Evolutionary conservation across 1,140 invertebrate species (phyloP), one percentile per base, ranked within the genome.

Genomic region (Drosophila rufa): DNA sequence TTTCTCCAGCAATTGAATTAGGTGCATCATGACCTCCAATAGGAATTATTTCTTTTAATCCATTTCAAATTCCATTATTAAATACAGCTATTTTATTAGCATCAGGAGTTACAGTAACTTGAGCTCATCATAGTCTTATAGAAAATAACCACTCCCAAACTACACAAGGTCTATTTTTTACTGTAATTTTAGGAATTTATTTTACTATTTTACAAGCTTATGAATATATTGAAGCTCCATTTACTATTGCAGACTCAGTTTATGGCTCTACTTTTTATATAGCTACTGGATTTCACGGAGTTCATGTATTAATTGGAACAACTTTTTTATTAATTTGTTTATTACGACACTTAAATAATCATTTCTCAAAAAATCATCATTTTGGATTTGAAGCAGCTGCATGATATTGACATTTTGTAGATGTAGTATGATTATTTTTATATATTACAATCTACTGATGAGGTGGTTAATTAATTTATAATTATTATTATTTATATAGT

Each of bases 401-500:
- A 30, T 96, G 95, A 95, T 96, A 96, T 75, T 96, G 95, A 95
- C 95, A 96, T 93, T 96, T 96, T 94, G 94, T 96, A 58, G 95
- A 96, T 94, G 94, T 96, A 80, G 94, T 96, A 12, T 96, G 95
- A 95, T 93, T 96, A 94, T 96, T 96, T 81, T 82, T 96, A 74
- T 96, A 95, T 94, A 93, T 95, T 71, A 94, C 93, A 60, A 94
- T 96, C 92, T 96, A 96, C 82, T 96, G 95, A 95, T 96, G 95
- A 95, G 93, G 94, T 81, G 94, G 68, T 91, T 93, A 92, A 93
- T 68, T 30, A 30, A 58, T 43, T 17, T 9, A 17, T 30, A 7
- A 46, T 15, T 43, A 22, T 81, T 93, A 95, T 80, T 93, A 95
- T 94, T 94, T 94, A 94, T 94, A 94, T 95, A 95, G 93, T 95